Base-by-base conservation (phyloP, 1,140 invertebrate genomes). In the Pachypsylla venusta region DNA sequence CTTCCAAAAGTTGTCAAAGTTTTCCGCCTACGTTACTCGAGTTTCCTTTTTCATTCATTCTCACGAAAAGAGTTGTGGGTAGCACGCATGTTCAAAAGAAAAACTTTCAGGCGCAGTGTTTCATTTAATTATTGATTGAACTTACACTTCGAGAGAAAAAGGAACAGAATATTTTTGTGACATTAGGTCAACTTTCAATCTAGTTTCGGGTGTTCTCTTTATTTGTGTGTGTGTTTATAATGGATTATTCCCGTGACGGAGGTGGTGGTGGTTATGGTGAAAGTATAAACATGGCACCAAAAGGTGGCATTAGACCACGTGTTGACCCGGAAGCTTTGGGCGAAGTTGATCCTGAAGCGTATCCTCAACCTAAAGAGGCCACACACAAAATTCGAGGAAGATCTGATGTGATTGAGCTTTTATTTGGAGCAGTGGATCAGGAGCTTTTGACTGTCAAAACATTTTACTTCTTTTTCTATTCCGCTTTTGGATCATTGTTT, bases 401-500 rank as follows among this genome's bases (percentile, higher is more conserved):
- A 67, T 83, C 82, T 60, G 89, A 92, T 68, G 69, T 93, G 60
- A 71, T 93, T 58, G 89, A 92, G 71, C 78, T 86, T 66, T 73
- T 92, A 12, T 90, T 87, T 66, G 87, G 88, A 5, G 73, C 83
- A 22, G 81, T 91, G 2, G 89, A 93, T 70, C 87, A 87, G 54
- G 90, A 96, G 70, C 75, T 97, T 48, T 77, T 96, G 56, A 86
- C 91, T 2, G 90, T 93, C 55, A 96, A 96, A 71, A 86, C 88
- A 1, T 99, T 99, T 72, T 99, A 99, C 71, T 98, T 99, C 73
- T 98, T 98, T 78, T 99, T 98, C 74, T 99, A 98, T 70, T 93
- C 95, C 1, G 95, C 96, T 1, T 99, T 99, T 67, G 96, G 96
- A 4, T 97, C 93, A 0, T 77, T 99, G 0, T 98, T 98, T 69